Evolutionary conservation across 2,888 invertebrate genomes (phyloP).

Genomic region (Synergus gifuensis): DNA sequence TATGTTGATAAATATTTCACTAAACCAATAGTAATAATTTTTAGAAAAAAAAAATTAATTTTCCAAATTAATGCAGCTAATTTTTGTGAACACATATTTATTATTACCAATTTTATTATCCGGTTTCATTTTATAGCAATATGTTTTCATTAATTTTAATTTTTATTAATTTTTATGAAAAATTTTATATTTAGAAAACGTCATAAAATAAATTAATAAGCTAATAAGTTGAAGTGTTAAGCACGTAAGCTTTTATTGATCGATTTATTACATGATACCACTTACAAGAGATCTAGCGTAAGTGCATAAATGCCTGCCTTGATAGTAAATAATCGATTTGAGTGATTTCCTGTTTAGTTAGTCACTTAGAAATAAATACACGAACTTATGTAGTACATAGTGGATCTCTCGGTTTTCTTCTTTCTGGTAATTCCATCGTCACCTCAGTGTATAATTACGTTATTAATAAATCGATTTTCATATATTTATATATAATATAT

Average conservation of each 20-base stretch:
- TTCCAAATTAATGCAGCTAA: no score
- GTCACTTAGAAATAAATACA: constrained; percentile 73
- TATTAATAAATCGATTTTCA: constrained; percentile 64
- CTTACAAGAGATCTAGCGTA: constrained; percentile 76
- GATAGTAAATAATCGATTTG: constrained; percentile 66
- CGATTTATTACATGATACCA: constrained; percentile 77
- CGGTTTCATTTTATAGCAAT: no score
- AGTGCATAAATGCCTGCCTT: constrained; percentile 72
- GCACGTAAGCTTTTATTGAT: constrained; percentile 77
- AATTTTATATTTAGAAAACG: no score
- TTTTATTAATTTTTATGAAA: no score
- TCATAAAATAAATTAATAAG: no score
- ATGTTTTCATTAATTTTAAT: no score
- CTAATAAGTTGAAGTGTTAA: constrained; percentile 56
- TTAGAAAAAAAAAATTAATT: no score
- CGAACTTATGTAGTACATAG: constrained; percentile 68
- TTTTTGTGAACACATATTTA: no score
- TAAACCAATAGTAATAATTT: no score
- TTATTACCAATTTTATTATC: no score
- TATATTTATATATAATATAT: constrained; percentile 65
- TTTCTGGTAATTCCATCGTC: constrained; percentile 54
- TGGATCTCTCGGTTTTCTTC: constrained; percentile 52
- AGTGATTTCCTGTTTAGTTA: constrained; percentile 61
- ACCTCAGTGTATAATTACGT: constrained; percentile 61
- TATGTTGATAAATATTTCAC: no score